Evolutionary conservation across 2,113 vertebrate genomes (phyloP).

Genomic region (Nymphicus hollandicus): DNA sequence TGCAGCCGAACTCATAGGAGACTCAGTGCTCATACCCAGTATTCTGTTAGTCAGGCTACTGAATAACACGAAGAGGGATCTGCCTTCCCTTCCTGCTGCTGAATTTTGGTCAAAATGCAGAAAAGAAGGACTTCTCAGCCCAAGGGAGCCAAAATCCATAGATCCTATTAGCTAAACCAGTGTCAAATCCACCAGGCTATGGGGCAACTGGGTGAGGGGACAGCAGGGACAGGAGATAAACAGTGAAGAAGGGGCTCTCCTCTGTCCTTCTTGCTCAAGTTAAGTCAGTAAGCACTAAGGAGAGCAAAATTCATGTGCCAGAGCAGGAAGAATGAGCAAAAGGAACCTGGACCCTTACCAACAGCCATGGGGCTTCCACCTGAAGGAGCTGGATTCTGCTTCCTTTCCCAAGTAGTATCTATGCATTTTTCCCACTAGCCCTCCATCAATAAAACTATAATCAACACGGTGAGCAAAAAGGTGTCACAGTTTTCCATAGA

Average conservation of each 20-base stretch:
- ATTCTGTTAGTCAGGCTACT: neutral
- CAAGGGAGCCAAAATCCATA: neutral
- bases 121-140: neutral
- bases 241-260: neutral
- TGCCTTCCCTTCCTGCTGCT: neutral
- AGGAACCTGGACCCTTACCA: neutral
- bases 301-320: neutral
- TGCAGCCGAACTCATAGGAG: neutral
- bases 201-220: neutral
- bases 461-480: neutral
- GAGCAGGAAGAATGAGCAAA: neutral
- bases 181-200: neutral
- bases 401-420: neutral
- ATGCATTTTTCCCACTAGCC: neutral
- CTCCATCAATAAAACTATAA: neutral
- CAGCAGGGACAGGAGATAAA: neutral
- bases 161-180: neutral
- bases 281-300: neutral
- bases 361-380: neutral
- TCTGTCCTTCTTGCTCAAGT: neutral
- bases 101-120: neutral
- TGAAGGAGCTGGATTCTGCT: neutral
- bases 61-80: neutral
- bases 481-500: neutral
- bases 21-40: neutral